These are phyloP conservation scores for Lasaia peninsularis DNA, from an alignment of 1,140 invertebrate species.

Conservation along the genomic window DNA sequence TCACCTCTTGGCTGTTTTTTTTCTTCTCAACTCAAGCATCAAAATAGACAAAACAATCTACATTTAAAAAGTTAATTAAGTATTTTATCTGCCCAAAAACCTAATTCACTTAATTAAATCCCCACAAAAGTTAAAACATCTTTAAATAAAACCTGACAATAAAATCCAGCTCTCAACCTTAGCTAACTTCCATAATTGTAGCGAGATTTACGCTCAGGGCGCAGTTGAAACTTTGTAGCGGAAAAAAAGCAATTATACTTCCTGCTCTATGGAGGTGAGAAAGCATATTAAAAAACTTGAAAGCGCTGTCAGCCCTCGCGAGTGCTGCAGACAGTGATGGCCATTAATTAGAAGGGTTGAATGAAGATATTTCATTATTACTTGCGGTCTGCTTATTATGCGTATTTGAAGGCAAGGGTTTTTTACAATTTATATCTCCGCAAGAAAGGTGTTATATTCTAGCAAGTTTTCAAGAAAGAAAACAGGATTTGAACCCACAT, in stretches of 20 bases:
- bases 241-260: conserved; percentile 73
- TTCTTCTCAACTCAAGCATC: no score
- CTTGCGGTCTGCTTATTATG: conserved; percentile 35
- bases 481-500: no score
- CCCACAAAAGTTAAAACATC: background rate
- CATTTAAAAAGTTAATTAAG: no score
- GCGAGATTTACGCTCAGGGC: conserved; percentile 53
- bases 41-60: no score
- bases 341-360: conserved; percentile 75
- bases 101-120: conserved; percentile 2
- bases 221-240: conserved; percentile 47
- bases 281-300: conserved; percentile 76
- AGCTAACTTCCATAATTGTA: conserved; percentile 62
- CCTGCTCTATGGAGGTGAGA: conserved; percentile 71
- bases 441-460: no score
- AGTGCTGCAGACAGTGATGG: conserved; percentile 72
- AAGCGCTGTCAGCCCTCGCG: conserved; percentile 66
- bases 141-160: conserved; percentile 12
- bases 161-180: conserved; percentile 40
- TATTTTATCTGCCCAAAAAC: background rate
- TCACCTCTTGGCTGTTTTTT: no score
- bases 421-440: background rate
- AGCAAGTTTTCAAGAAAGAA: no score
- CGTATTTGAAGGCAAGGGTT: background rate
- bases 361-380: conserved; percentile 71